Percentiles rank a stretch among this genome's conserved stretches.
Evolutionary conservation across 2,113 vertebrate genomes (phyloP).

Genomic region (Ornithorhynchus anatinus): DNA sequence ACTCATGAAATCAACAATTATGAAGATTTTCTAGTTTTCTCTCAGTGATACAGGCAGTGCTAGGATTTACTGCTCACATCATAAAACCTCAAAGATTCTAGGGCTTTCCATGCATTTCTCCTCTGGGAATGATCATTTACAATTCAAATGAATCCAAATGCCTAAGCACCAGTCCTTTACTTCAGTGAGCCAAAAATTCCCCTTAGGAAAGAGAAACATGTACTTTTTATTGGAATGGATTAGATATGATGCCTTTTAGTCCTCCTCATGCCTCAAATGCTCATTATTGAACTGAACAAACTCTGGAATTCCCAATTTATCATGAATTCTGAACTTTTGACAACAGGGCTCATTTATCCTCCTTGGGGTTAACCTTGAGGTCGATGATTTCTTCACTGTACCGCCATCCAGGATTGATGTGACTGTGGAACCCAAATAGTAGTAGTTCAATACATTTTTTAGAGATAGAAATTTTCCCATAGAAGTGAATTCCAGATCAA

Average conservation of each 20-base stretch:
- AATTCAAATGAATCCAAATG: constrained; percentile 53
- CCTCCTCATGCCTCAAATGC: constrained; percentile 16
- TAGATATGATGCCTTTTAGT: constrained; percentile 35
- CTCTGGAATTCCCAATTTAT: constrained; percentile 50
- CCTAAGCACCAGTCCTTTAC: constrained; percentile 45
- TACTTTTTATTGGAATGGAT: constrained; percentile 59
- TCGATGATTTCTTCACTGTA: constrained; percentile 34
- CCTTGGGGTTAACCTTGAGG: constrained; percentile 25
- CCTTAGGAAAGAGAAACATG: constrained; percentile 36
- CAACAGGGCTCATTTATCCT: constrained; percentile 26
- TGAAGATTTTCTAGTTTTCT: constrained; percentile 27
- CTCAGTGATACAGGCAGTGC: constrained; percentile 14
- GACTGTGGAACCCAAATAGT: no score
- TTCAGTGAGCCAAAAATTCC: constrained; percentile 19
- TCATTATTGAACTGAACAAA: constrained; percentile 33
- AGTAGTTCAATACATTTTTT: no score
- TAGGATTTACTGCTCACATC: constrained; percentile 29
- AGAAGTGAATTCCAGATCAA: no score
- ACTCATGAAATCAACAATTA: constrained; percentile 41
- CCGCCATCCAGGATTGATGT: constrained; percentile 25
- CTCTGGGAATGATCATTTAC: constrained; percentile 43
- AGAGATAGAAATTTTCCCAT: no score
- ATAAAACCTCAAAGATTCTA: constrained; percentile 13
- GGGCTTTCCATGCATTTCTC: constrained; percentile 3
- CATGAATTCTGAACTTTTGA: constrained; percentile 48